These are phyloP conservation scores for Cladorhizidae sp. DNA, from an alignment of 37 sponge, comb jelly and placozoan species.

Conservation along the genomic window DNA sequence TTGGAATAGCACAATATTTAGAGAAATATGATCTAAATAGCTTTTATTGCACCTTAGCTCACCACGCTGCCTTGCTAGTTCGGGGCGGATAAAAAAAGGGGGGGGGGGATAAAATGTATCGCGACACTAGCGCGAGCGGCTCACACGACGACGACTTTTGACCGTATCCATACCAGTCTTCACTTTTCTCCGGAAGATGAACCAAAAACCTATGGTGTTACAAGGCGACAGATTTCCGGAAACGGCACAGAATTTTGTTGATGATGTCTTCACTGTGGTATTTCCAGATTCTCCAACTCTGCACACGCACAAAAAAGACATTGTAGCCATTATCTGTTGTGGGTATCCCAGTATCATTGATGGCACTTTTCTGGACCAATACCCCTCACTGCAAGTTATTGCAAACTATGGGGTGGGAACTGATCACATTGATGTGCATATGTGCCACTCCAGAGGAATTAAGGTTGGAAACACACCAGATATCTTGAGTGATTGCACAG, in stretches of 20 bases:
- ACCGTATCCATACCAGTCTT: too few relatives aligned
- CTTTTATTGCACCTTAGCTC: too few relatives aligned
- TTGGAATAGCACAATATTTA: too few relatives aligned
- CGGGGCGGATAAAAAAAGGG: too few relatives aligned
- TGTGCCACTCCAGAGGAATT: conserved; percentile 36
- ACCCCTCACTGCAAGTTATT: conserved; percentile 29
- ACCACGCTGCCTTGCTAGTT: too few relatives aligned
- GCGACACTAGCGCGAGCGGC: too few relatives aligned
- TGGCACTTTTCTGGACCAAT: neutral
- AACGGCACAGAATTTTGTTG: neutral
- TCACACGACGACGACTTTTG: too few relatives aligned
- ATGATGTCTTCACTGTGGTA: conserved; percentile 25
- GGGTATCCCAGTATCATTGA: neutral
- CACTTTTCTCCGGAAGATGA: too few relatives aligned
- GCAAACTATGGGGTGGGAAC: conserved; percentile 44
- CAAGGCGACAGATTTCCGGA: neutral
- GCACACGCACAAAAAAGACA: conserved; percentile 4
- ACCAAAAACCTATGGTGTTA: neutral
- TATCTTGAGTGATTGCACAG: conserved; percentile 69
- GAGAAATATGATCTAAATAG: too few relatives aligned
- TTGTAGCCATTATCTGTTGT: neutral
- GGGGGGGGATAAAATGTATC: too few relatives aligned
- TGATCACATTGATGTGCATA: conserved; percentile 61
- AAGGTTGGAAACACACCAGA: conserved; percentile 72
- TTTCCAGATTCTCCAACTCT: neutral